These are phyloP conservation scores for rat (Rattus norvegicus) DNA, from an alignment of 2,113 vertebrate species.

Conservation along the genomic window GRCr8 NC_086039.1:144148501-144149000, in stretches of 20 bases:
- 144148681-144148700: neutral
- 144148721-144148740: neutral
- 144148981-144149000: neutral
- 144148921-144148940: neutral
- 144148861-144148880: neutral
- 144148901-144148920: conserved; percentile 2
- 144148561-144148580: conserved; percentile 16
- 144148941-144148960: conserved; percentile 8
- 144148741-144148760: neutral
- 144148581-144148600: neutral
- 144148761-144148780: neutral
- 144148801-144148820: neutral
- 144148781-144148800: neutral
- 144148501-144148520: neutral
- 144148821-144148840: neutral
- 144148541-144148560: conserved; percentile 1
- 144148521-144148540: neutral
- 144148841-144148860: neutral
- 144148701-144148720: neutral
- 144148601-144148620: neutral
- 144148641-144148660: neutral
- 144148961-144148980: neutral
- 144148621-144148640: neutral
- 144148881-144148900: neutral
- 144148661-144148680: neutral